Evolutionary conservation across 2,113 vertebrate species (phyloP).

Genomic region (Cariama cristata): DNA sequence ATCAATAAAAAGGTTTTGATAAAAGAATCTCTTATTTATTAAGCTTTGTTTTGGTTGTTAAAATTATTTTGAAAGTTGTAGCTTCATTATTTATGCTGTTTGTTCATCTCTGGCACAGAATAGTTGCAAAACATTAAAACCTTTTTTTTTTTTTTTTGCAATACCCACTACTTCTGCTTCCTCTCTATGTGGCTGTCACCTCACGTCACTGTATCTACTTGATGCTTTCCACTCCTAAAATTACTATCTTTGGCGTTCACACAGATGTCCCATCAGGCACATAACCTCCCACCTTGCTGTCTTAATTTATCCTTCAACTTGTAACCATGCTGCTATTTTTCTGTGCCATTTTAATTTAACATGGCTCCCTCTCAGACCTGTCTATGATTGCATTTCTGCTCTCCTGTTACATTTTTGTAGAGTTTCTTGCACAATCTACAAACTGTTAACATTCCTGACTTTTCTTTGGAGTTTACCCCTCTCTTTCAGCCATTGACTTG

Average conservation of each 20-base stretch:
- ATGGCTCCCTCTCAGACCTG: neutral
- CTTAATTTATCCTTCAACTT: neutral
- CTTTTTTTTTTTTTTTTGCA: neutral
- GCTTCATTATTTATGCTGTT: neutral
- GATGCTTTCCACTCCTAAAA: neutral
- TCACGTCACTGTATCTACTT: accelerated
- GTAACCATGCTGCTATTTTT: neutral
- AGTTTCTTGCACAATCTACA: neutral
- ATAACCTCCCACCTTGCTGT: neutral
- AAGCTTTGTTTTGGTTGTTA: neutral
- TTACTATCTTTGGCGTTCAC: neutral
- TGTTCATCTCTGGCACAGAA: neutral
- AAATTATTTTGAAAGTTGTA: neutral
- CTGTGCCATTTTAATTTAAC: neutral
- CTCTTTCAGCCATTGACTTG: neutral
- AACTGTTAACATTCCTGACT: neutral
- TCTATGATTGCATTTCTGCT: neutral
- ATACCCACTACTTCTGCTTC: neutral
- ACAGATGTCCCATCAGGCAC: neutral
- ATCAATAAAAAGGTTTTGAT: neutral
- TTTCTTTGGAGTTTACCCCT: neutral
- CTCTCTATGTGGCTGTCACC: neutral
- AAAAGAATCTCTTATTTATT: neutral
- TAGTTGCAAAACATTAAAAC: neutral
- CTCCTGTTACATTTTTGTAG: neutral